Conservation (phyloP, 2,113 vertebrate species). For the Speoplatyrhinus poulsoni region DNA sequence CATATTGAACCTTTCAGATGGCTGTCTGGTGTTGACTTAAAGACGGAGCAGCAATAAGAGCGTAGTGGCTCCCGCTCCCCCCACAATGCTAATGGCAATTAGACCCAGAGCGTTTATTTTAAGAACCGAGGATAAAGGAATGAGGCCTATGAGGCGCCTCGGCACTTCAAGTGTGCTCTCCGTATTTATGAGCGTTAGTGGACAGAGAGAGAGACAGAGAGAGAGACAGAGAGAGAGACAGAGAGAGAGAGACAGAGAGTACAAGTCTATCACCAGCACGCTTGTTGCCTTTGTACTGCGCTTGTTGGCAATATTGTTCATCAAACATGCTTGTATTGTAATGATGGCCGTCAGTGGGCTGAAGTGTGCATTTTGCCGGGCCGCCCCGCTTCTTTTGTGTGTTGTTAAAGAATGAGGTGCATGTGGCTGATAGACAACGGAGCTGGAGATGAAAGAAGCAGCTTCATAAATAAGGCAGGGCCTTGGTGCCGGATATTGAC, state of each 20-base stretch:
- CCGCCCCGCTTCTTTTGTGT: slow-evolving; percentile 22
- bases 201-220: slow-evolving; percentile 47
- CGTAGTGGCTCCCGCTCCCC: slow-evolving; percentile 53
- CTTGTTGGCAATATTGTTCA: slow-evolving; percentile 75
- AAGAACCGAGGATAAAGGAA: slow-evolving; percentile 74
- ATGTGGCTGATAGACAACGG: slow-evolving; percentile 79
- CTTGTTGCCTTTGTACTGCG: slow-evolving; percentile 72
- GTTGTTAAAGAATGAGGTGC: slow-evolving; percentile 67
- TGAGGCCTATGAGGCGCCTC: slow-evolving; percentile 54
- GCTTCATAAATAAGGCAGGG: slow-evolving; percentile 80
- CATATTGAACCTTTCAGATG: slow-evolving; percentile 76
- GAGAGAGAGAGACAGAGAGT: slow-evolving; percentile 51
- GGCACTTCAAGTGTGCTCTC: slow-evolving; percentile 50
- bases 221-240: no score
- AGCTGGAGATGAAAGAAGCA: slow-evolving; percentile 76
- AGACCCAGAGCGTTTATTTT: slow-evolving; percentile 77
- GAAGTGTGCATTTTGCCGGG: slow-evolving; percentile 32
- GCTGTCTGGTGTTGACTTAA: slow-evolving; percentile 75
- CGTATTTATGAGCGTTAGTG: slow-evolving; percentile 74
- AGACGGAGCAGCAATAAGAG: slow-evolving; percentile 65
- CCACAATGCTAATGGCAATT: slow-evolving; percentile 74
- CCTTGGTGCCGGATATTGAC: slow-evolving; percentile 78
- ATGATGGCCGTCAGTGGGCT: slow-evolving; percentile 70
- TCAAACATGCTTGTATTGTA: slow-evolving; percentile 75
- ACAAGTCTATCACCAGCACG: slow-evolving; percentile 57